Evolutionary conservation across 2,797 vertebrate species (phyloP).

Genomic region (Zalophus californianus): DNA sequence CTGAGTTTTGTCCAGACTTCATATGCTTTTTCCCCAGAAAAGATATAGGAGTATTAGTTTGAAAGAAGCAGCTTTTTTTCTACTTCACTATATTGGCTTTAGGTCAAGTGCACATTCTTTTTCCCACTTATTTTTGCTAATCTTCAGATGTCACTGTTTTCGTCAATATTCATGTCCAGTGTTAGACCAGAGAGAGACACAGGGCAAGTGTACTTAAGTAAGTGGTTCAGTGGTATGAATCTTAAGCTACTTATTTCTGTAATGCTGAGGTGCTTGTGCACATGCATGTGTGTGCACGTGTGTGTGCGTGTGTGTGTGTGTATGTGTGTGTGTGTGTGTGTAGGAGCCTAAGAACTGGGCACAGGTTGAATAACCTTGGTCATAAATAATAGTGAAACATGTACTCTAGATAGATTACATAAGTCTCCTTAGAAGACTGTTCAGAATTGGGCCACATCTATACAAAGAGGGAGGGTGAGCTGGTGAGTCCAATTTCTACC

Average conservation of each 20-base stretch:
- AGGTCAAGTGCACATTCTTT: neutral
- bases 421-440: slow-evolving; percentile 83
- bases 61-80: neutral
- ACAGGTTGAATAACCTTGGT: slow-evolving; percentile 75
- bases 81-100: neutral
- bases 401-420: slow-evolving; percentile 81
- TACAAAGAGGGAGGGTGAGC: slow-evolving; percentile 79
- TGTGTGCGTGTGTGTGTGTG: neutral
- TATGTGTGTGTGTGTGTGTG: rapidly evolving
- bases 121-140: neutral
- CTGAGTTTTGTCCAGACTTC: slow-evolving; percentile 23
- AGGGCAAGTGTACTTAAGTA: neutral
- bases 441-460: slow-evolving; percentile 81
- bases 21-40: slow-evolving; percentile 48
- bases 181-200: neutral
- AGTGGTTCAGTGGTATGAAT: slow-evolving; percentile 41
- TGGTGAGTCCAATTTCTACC: slow-evolving; percentile 59
- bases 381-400: slow-evolving; percentile 61
- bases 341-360: slow-evolving; percentile 23
- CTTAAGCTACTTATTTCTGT: slow-evolving; percentile 44
- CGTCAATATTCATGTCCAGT: neutral
- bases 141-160: neutral
- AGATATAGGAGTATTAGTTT: slow-evolving; percentile 8
- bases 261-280: neutral
- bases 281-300: rapidly evolving